Conservation (phyloP, 2,113 vertebrate species). For the Ochotona princeps region DNA sequence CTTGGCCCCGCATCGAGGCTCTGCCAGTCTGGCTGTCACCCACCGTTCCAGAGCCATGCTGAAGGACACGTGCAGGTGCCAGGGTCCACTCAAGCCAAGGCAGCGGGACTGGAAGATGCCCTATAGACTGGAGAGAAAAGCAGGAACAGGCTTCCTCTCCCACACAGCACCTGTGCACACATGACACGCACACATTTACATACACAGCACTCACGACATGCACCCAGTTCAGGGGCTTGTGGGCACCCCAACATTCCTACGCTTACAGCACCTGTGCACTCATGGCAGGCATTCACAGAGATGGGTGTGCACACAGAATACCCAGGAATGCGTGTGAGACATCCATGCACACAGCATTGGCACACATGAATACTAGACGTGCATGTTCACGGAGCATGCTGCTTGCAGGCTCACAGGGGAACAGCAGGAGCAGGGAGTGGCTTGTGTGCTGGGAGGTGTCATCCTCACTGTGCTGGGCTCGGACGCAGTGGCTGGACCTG, state of each 20-base stretch:
- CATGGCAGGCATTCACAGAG: background rate
- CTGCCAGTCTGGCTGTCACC: rapidly evolving
- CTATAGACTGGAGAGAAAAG: background rate
- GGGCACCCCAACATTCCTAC: too few species aligned
- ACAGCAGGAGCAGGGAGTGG: too few species aligned
- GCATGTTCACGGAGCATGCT: background rate
- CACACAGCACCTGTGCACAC: too few species aligned
- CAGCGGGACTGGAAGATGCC: too few species aligned
- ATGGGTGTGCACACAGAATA: background rate
- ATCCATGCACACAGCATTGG: background rate
- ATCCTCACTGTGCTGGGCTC: background rate
- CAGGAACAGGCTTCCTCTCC: background rate
- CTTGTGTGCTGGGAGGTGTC: background rate
- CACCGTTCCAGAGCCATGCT: too few species aligned
- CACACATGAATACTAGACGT: too few species aligned
- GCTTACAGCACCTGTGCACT: too few species aligned
- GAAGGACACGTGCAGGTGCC: rapidly evolving
- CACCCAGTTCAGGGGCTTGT: too few species aligned
- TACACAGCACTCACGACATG: background rate
- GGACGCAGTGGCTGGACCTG: too few species aligned
- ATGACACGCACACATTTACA: too few species aligned
- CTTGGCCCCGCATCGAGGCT: rapidly evolving
- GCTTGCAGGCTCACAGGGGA: background rate
- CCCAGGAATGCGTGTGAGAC: too few species aligned
- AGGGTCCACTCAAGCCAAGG: background rate